phyloP scores from a whole-genome alignment of 2,888 invertebrate genomes.

The Altica lythri region DNA sequence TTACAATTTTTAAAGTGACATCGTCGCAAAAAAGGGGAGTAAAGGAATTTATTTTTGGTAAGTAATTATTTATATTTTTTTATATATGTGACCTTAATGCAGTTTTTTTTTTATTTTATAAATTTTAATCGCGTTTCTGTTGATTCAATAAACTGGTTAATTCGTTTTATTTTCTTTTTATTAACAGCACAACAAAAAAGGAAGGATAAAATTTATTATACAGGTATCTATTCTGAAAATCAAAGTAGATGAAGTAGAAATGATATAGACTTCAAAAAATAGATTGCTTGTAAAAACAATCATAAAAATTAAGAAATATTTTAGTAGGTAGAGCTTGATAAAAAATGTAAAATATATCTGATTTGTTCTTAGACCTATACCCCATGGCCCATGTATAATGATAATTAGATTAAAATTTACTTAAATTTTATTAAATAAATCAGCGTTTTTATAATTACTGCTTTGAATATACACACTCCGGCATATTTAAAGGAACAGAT shows the following conservation, averaged over 20 bases:
- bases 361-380: too few species aligned
- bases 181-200: constrained; percentile 62
- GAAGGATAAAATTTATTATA: constrained; percentile 57
- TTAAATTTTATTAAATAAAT: too few species aligned
- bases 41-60: constrained; percentile 82
- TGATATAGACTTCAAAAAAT: constrained; percentile 3
- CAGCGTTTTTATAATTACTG: too few species aligned
- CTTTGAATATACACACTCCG: too few species aligned
- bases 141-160: constrained; percentile 5
- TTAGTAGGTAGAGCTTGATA: too few species aligned
- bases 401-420: too few species aligned
- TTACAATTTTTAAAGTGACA: constrained; percentile 84
- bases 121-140: not conserved
- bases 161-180: constrained; percentile 40
- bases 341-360: too few species aligned
- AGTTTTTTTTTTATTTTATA: not conserved
- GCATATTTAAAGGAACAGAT: too few species aligned
- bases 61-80: too few species aligned
- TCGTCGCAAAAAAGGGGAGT: constrained; percentile 72
- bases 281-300: constrained; percentile 6
- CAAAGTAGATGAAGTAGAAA: constrained; percentile 22
- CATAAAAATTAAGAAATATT: too few species aligned
- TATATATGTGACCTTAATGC: not conserved
- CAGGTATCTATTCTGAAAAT: constrained; percentile 43
- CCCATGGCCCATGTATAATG: too few species aligned